Conservation (phyloP, 2,888 invertebrate species). For the Apomyelois bistriatella region DNA sequence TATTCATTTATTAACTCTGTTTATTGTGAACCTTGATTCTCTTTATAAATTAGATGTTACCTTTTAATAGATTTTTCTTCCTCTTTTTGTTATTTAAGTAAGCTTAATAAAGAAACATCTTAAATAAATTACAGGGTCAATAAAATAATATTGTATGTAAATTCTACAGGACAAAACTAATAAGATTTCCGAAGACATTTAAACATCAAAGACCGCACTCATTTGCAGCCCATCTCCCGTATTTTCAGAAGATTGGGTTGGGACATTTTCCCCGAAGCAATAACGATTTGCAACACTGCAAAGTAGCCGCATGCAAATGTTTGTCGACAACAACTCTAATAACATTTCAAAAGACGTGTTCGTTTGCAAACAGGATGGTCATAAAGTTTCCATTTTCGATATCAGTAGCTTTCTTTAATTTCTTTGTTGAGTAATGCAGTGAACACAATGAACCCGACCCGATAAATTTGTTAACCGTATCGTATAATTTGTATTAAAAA, state of each 20-base stretch:
- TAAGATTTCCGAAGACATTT: background rate
- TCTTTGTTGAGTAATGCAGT: background rate
- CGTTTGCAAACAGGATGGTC: background rate
- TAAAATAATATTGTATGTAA: background rate
- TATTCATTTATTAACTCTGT: constrained; percentile 1
- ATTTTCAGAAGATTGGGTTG: constrained; percentile 6
- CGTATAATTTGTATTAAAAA: constrained; percentile 3
- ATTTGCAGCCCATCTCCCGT: background rate
- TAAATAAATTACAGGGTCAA: no score
- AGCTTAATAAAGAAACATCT: no score
- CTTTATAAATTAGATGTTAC: no score
- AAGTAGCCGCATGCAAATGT: constrained; percentile 2
- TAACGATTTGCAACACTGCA: constrained; percentile 4
- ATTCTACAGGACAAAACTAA: background rate
- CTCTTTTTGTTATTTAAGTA: no score
- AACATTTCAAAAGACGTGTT: constrained; percentile 1
- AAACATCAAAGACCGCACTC: constrained; percentile 4
- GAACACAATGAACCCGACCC: background rate
- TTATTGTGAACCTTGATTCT: background rate
- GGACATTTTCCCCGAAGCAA: constrained; percentile 4
- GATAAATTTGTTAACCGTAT: background rate
- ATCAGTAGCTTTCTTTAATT: background rate
- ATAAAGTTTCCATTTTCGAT: background rate
- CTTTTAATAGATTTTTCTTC: no score
- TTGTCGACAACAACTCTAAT: background rate